Conservation (phyloP, 2,797 vertebrate genomes). For the Rhinoraja longicauda region DNA sequence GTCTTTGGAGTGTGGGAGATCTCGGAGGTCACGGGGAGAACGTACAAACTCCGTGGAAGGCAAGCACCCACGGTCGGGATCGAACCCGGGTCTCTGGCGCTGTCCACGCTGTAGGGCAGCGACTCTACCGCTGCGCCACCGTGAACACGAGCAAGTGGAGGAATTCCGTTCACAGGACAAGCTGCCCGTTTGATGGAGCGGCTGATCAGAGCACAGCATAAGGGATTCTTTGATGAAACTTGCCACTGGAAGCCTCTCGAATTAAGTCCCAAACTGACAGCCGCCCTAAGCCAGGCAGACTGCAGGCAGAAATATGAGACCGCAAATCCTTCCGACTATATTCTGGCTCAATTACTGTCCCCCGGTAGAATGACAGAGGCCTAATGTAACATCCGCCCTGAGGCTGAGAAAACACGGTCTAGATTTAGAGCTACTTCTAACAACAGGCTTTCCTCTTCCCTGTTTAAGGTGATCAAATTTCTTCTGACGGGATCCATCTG, state of each 20-base stretch:
- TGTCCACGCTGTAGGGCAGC: too few relatives aligned
- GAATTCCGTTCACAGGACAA: not conserved
- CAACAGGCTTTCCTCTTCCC: constrained; percentile 23
- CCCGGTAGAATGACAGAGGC: constrained; percentile 20
- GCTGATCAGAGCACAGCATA: not conserved
- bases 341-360: constrained; percentile 27
- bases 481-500: not conserved
- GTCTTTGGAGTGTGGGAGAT: too few relatives aligned
- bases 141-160: too few relatives aligned
- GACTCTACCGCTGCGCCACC: too few relatives aligned
- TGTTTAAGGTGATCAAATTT: not conserved
- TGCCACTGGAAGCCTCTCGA: not conserved
- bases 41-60: too few relatives aligned
- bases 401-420: not conserved
- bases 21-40: too few relatives aligned
- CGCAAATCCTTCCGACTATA: not conserved
- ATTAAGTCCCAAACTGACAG: constrained; percentile 4
- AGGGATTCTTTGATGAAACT: not conserved
- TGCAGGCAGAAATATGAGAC: not conserved
- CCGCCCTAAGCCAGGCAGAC: constrained; percentile 6
- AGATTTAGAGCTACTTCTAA: not conserved
- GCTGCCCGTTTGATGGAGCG: not conserved
- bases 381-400: not conserved
- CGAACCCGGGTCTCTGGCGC: too few relatives aligned
- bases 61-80: too few relatives aligned